Evolutionary conservation across 2,888 invertebrate species (phyloP), one percentile per base, ranked within the genome.

Genomic region (Willowsia nigromaculata): DNA sequence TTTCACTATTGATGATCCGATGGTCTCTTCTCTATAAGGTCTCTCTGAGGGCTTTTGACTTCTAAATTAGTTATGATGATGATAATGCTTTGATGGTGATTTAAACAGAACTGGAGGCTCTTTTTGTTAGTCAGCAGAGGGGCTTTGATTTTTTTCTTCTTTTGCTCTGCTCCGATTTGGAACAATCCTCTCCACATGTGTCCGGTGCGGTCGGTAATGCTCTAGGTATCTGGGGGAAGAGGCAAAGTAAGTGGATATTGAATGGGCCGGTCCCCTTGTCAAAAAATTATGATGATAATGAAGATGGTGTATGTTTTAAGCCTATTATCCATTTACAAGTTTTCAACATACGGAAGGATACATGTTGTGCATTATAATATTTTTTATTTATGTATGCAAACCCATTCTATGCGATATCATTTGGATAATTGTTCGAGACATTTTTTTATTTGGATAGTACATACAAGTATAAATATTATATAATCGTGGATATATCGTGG

Each of bases 51-150:
- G 33, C 68, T 68, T 84, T 84, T 84, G 74, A 74, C 85, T 85
- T 85, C 59, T 85, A 85, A 85, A 85, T 85, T 85, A 85, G 85
- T 84, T 84, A 84, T 62, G 47, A 47, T 27, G 47, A 83, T 43
- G 47, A 27, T 68, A 37, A 53, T n/a, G 53, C 18, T 50, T 53
- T 78, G 27, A 30, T 71, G 1, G 65, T 27, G 53, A 53, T 53
- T 78, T 68, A 71, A 71, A 71, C 22, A 40, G 43, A 43, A 65
- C 33, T 33, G 65, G 80, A 62, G 47, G 40, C 81, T 33, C 43
- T 33, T 71, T 71, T 43, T 43, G 43, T 30, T n/a, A 65, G 30
- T 33, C 59, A 59, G 59, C 13, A 59, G 59, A n/a, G 27, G 27
- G 25, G 27, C 27, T 59, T 59, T 59, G 59, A 68, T 68, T 68